These are phyloP conservation scores for Enteromius trimaculatus DNA, from an alignment of 2,797 vertebrate species.

Conservation along the genomic window DNA sequence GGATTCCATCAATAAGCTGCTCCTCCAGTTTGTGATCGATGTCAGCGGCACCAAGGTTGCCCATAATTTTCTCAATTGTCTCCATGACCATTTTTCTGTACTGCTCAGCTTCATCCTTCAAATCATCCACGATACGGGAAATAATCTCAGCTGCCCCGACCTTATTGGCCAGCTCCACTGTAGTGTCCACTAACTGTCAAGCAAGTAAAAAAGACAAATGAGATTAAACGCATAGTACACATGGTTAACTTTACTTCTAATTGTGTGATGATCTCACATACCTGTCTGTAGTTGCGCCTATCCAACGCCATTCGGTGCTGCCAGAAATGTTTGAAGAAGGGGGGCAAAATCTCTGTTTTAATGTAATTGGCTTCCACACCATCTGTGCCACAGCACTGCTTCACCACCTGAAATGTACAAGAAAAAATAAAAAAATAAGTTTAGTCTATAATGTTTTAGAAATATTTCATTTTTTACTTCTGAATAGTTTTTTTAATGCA, in stretches of 20 bases:
- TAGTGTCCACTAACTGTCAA: constrained; percentile 94
- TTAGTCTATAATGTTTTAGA: background rate
- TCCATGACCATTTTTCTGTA: constrained; percentile 99
- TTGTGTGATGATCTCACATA: constrained; percentile 56
- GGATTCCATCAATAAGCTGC: constrained; percentile 96
- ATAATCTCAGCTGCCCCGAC: constrained; percentile 99
- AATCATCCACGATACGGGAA: constrained; percentile 96
- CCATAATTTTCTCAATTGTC: constrained; percentile 99
- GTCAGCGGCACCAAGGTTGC: constrained; percentile 96
- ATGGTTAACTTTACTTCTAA: background rate
- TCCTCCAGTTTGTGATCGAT: constrained; percentile 99
- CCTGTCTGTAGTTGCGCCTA: constrained; percentile 99
- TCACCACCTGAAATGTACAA: constrained; percentile 86
- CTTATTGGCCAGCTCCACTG: constrained; percentile 98
- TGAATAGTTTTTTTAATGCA: constrained; percentile 54
- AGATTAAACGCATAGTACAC: background rate
- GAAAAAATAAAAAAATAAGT: background rate
- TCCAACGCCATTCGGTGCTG: constrained; percentile 99
- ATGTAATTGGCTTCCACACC: constrained; percentile 99
- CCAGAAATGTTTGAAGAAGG: constrained; percentile 99
- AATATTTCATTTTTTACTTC: background rate
- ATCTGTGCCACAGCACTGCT: constrained; percentile 98
- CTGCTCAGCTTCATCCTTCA: constrained; percentile 99
- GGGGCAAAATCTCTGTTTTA: constrained; percentile 98
- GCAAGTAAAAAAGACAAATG: background rate